These are phyloP conservation scores for Epinephelus fuscoguttatus DNA, from an alignment of 2,113 vertebrate species.

Conservation along the genomic window DNA sequence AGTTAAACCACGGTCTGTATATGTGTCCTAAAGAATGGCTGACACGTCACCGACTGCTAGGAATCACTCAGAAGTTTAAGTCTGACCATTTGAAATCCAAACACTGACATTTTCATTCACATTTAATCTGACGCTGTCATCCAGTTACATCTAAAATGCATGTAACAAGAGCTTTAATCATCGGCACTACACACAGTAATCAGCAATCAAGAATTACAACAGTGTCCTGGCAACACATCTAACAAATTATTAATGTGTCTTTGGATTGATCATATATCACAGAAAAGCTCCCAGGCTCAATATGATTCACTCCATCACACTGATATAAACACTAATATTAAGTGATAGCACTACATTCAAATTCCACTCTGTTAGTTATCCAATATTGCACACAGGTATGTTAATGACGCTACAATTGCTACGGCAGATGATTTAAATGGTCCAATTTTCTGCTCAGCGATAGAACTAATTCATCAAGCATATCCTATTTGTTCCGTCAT, in stretches of 20 bases:
- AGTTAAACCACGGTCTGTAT: conserved; percentile 31
- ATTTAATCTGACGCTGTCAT: background rate
- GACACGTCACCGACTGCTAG: background rate
- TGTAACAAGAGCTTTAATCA: conserved; percentile 24
- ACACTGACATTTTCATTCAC: background rate
- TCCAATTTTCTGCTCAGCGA: conserved; percentile 52
- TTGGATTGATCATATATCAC: conserved; percentile 41
- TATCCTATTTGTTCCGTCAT: conserved; percentile 69
- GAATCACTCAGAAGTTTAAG: conserved; percentile 2
- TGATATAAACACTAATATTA: conserved; percentile 41
- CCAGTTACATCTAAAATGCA: conserved; percentile 13
- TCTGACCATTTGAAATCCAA: background rate
- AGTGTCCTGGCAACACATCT: conserved; percentile 14
- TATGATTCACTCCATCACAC: conserved; percentile 38
- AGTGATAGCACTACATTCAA: conserved; percentile 46
- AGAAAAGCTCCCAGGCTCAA: conserved; percentile 43
- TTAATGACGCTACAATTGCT: conserved; percentile 13
- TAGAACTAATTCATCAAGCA: conserved; percentile 58
- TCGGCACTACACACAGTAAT: conserved; percentile 22
- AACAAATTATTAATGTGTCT: conserved; percentile 52
- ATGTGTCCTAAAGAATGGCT: conserved; percentile 20
- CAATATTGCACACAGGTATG: conserved; percentile 24
- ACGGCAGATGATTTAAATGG: conserved; percentile 17
- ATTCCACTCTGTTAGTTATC: conserved; percentile 32
- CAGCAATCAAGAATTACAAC: conserved; percentile 47